These are phyloP conservation scores for Sebastes reedi DNA, from an alignment of 2,797 vertebrate species.

Conservation along the genomic window DNA sequence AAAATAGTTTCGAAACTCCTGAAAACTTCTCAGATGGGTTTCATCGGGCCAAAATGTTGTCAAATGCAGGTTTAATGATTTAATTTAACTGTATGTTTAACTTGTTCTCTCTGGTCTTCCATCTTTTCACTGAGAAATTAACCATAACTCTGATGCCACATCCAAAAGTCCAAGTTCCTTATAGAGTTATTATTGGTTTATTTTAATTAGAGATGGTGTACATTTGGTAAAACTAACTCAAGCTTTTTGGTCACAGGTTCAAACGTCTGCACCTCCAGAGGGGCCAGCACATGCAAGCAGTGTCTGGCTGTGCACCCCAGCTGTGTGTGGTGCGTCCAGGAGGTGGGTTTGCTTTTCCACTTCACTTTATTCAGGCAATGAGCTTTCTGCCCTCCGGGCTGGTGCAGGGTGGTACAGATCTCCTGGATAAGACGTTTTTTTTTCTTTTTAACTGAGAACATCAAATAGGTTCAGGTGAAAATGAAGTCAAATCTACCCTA, in stretches of 20 bases:
- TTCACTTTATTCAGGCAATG: constrained; percentile 20
- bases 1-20: neutral
- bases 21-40: neutral
- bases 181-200: neutral
- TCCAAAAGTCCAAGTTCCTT: neutral
- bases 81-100: neutral
- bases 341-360: constrained; percentile 82
- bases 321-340: constrained; percentile 93
- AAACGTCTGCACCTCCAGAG: constrained; percentile 91
- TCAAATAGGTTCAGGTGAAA: neutral
- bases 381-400: neutral
- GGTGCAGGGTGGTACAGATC: constrained; percentile 36
- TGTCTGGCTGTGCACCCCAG: constrained; percentile 92
- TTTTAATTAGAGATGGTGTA: neutral
- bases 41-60: neutral
- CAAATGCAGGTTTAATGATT: neutral
- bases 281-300: constrained; percentile 92
- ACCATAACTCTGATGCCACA: neutral
- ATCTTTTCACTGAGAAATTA: neutral
- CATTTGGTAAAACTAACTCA: neutral
- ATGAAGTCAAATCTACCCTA: neutral
- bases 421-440: neutral
- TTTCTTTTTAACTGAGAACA: neutral
- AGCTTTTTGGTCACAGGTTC: constrained; percentile 79
- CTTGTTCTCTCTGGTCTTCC: neutral